A percentile compares a stretch with the other conserved stretches of the same genome.
These are phyloP conservation scores for Caloenas nicobarica DNA, from an alignment of 2,113 vertebrate genomes.

Conservation along the genomic window DNA sequence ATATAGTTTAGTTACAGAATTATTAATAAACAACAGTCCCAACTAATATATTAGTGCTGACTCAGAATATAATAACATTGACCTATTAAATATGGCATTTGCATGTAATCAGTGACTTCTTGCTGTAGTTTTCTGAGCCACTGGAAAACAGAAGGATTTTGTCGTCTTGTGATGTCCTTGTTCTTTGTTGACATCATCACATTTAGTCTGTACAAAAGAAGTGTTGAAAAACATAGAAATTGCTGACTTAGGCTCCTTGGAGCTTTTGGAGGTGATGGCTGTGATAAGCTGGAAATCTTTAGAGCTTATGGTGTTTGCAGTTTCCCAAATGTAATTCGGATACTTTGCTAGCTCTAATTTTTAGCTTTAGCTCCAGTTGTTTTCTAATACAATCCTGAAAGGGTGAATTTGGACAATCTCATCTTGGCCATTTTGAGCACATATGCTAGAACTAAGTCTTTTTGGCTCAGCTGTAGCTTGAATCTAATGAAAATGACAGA, in stretches of 20 bases:
- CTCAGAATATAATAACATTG: slow-evolving; percentile 54
- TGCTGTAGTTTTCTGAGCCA: slow-evolving; percentile 25
- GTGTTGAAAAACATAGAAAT: slow-evolving; percentile 12
- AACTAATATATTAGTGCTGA: slow-evolving; percentile 67
- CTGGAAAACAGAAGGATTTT: slow-evolving; percentile 40
- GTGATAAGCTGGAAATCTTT: slow-evolving; percentile 57
- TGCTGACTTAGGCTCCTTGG: slow-evolving; percentile 59
- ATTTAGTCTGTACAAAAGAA: slow-evolving; percentile 26
- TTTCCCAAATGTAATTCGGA: slow-evolving; percentile 64
- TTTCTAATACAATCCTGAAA: slow-evolving; percentile 65
- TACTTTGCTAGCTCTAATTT: slow-evolving; percentile 54
- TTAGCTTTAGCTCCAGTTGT: slow-evolving; percentile 63
- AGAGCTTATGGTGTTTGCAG: slow-evolving; percentile 44
- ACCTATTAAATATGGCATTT: slow-evolving; percentile 59
- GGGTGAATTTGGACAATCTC: slow-evolving; percentile 76
- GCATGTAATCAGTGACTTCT: slow-evolving; percentile 33
- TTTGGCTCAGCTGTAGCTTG: slow-evolving; percentile 82
- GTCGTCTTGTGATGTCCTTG: slow-evolving; percentile 61
- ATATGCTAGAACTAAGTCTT: slow-evolving; percentile 80
- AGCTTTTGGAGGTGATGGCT: slow-evolving; percentile 58
- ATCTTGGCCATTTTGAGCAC: slow-evolving; percentile 78
- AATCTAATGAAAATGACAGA: slow-evolving; percentile 85
- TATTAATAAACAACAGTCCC: slow-evolving; percentile 35
- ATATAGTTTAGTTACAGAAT: slow-evolving; percentile 28
- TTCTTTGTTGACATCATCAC: slow-evolving; percentile 54